Base-by-base conservation (phyloP, 1,140 invertebrate genomes). In the Ceratoteleas bidentatus region DNA sequence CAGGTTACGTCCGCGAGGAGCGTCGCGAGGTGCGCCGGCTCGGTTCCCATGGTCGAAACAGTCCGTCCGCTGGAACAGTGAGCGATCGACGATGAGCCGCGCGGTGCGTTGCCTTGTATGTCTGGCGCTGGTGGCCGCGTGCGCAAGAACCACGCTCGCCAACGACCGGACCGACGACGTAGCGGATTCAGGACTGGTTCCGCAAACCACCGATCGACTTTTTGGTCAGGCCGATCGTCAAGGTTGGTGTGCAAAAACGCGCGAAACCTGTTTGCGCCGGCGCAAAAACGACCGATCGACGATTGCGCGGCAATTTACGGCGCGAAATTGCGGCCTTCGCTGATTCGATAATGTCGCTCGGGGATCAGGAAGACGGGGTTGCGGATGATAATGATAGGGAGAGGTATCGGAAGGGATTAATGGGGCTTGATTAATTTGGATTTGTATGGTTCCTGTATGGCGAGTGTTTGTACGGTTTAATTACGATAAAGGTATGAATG, bases 171-270 rank as follows among this genome's bases (percentile, higher is more conserved):
- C 65, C 15, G 43, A 60, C 40, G 53, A 70, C 45, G 50, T 57
- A 62, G 66, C 73, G 79, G 66, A 68, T 47, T 68, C 79, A 73
- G 79, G 79, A 81, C 79, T 81, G 79, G 72, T 81, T 81, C 61
- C 72, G 66, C 72, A 66, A 68, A 76, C 60, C 53, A 43, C 61
- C 66, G 54, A 68, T 34, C 79, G 16, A 81, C 79, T 81, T 72
- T 81, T 81, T 81, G 79, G 73, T 81, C 79, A 76, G 38, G 70
- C 56, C 52, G 58, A 64, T 56, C 68, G 32, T 66, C 66, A 81
- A 81, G 66, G 79, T 81, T 72, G 34, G 79, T 68, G 79, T 68
- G 68, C 61, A 76, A 76, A 81, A 81, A 76, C 56, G 24, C 49
- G 24, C 9, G 36, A 13, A 81, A 81, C 78, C 73, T 52, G 72